Evolutionary conservation across 2,113 vertebrate genomes (phyloP).

Genomic region (Gobius niger): DNA sequence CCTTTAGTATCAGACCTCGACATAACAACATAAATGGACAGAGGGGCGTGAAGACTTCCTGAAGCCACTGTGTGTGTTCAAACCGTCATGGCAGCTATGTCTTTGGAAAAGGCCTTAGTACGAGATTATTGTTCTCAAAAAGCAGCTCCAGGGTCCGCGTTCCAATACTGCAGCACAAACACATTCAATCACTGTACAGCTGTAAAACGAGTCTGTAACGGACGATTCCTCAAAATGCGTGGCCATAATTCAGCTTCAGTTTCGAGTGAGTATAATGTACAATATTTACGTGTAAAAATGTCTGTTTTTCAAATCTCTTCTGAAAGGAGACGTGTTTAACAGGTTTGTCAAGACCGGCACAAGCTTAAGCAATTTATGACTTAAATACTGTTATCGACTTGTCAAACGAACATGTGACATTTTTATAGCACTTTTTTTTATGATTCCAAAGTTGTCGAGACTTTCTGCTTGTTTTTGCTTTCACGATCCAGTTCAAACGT

Average conservation of each 20-base stretch:
- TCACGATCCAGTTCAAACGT: background rate
- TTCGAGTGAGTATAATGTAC: background rate
- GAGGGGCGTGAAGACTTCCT: too few species aligned
- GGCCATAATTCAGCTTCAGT: slow-evolving; percentile 8
- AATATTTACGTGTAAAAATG: too few species aligned
- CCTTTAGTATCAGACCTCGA: too few species aligned
- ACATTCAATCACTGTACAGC: background rate
- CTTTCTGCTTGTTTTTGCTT: background rate
- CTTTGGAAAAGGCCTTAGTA: slow-evolving; percentile 55
- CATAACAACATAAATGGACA: too few species aligned
- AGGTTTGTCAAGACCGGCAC: background rate
- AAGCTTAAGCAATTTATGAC: background rate
- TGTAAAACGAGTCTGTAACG: slow-evolving; percentile 12
- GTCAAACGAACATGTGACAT: too few species aligned
- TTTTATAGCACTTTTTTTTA: too few species aligned
- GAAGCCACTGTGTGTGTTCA: slow-evolving; percentile 39
- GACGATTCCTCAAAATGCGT: slow-evolving; percentile 2
- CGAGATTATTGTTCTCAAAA: slow-evolving; percentile 39
- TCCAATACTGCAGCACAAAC: background rate
- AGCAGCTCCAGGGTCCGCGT: slow-evolving; percentile 16
- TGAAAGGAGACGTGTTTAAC: too few species aligned
- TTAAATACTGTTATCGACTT: background rate
- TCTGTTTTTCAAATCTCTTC: too few species aligned
- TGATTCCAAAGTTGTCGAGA: too few species aligned
- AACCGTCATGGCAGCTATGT: slow-evolving; percentile 67